Evolutionary conservation across 92 coral and sea anemone species (phyloP).

Genomic region (Phenganax stokvisi): DNA sequence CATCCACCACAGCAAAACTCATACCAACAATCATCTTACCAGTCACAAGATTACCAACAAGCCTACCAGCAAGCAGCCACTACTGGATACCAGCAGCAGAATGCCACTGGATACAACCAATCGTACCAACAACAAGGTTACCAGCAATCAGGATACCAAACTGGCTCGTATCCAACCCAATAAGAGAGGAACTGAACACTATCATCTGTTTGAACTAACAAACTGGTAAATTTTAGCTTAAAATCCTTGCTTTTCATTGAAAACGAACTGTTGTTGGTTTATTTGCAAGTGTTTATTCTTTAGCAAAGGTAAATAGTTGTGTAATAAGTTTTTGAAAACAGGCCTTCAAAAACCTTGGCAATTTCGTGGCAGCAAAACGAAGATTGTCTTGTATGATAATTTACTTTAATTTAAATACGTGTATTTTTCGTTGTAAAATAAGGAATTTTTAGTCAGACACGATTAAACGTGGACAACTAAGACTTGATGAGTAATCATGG

Average conservation of each 20-base stretch:
- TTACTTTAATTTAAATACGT: not conserved
- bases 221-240: not conserved
- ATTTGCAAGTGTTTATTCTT: not conserved
- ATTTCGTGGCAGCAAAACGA: not conserved
- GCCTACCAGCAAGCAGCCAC: constrained; percentile 10
- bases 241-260: not conserved
- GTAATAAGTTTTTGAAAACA: too few relatives aligned
- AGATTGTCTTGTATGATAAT: not conserved
- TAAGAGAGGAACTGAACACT: not conserved
- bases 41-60: constrained; percentile 53
- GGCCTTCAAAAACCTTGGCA: too few relatives aligned
- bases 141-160: not conserved
- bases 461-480: not conserved
- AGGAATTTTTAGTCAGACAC: not conserved
- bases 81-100: constrained; percentile 12
- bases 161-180: constrained; percentile 15
- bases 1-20: constrained; percentile 44
- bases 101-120: not conserved
- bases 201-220: not conserved
- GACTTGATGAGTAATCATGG: not conserved
- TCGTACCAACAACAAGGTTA: not conserved
- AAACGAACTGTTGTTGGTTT: not conserved
- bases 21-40: constrained; percentile 45
- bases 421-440: constrained; percentile 8
- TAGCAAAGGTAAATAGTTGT: too few relatives aligned